Percentiles rank a stretch among this genome's conserved stretches.
These are phyloP conservation scores for Lagria hirta DNA, from an alignment of 2,888 invertebrate species.

Conservation along the genomic window DNA sequence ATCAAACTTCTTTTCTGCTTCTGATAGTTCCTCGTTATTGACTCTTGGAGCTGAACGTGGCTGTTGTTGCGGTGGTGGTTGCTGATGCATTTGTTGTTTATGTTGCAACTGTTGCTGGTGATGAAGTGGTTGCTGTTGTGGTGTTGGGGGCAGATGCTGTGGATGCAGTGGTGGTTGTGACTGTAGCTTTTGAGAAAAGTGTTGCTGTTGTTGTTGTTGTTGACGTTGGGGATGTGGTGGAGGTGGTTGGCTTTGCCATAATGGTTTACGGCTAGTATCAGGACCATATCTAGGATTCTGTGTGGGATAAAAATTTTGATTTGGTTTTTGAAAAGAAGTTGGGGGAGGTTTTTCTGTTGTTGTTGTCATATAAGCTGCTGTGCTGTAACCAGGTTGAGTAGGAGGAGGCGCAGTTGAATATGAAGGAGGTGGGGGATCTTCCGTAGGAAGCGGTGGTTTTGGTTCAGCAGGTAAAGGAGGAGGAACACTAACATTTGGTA, in stretches of 20 bases:
- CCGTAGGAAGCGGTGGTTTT: constrained; percentile 52
- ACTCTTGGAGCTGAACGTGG: constrained; percentile 8
- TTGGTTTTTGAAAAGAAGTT: constrained; percentile 43
- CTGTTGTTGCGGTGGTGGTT: constrained; percentile 4
- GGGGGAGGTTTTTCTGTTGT: constrained; percentile 30
- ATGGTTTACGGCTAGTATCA: too few species aligned
- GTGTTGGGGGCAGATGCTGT: constrained; percentile 17
- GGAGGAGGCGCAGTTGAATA: constrained; percentile 33
- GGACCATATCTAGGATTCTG: constrained; percentile 9
- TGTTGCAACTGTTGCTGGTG: constrained; percentile 18
- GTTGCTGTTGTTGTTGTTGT: not conserved
- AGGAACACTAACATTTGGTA: constrained; percentile 46
- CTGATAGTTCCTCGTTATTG: constrained; percentile 53
- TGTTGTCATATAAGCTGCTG: constrained; percentile 33
- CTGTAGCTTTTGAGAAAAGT: constrained; percentile 5
- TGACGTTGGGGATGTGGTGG: constrained; percentile 1
- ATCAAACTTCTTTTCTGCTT: constrained; percentile 83
- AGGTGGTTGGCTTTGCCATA: constrained; percentile 1
- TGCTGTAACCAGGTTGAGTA: constrained; percentile 29
- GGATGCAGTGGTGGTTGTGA: constrained; percentile 18
- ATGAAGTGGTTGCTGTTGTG: constrained; percentile 19
- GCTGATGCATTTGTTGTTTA: constrained; percentile 1
- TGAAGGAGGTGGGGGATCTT: constrained; percentile 41
- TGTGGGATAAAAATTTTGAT: constrained; percentile 16
- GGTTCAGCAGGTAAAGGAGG: constrained; percentile 56